phyloP scores from a whole-genome alignment of 2,113 vertebrate genomes.

The Phaethon lepturus region DNA sequence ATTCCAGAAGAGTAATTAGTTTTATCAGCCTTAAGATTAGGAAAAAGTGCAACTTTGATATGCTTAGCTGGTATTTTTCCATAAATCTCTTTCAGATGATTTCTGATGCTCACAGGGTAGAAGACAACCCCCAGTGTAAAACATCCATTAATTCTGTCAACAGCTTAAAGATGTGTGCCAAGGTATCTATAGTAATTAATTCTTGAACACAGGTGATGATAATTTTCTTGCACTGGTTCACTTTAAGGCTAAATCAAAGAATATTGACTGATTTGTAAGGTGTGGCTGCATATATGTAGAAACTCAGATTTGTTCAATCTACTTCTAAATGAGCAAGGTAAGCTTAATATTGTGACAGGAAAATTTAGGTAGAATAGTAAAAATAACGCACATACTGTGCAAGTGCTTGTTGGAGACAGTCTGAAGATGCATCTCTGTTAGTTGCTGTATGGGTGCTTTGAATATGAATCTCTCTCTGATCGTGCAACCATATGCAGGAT shows the following conservation, averaged over 20 bases:
- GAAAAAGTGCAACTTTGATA: not conserved
- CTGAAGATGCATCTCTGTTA: not conserved
- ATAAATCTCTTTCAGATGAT: not conserved
- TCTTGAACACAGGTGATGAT: not conserved
- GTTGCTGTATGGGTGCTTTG: not conserved
- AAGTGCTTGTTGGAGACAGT: not conserved
- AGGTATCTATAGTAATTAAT: not conserved
- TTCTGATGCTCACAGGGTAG: not conserved
- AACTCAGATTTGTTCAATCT: not conserved
- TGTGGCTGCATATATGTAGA: not conserved
- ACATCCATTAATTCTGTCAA: not conserved
- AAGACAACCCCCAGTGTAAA: not conserved
- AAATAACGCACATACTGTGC: not conserved
- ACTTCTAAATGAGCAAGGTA: not conserved
- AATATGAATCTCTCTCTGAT: not conserved
- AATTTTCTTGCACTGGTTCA: not conserved
- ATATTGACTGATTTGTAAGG: not conserved
- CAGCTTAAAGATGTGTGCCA: not conserved
- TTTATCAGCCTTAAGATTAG: not conserved
- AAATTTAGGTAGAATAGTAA: not conserved
- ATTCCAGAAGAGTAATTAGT: not conserved
- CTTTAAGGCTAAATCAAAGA: not conserved
- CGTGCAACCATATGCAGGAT: not conserved
- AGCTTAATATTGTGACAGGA: not conserved
- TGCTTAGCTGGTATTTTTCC: not conserved